Conservation (phyloP, 2,797 vertebrate species). For the Enteromius radiatus region DNA sequence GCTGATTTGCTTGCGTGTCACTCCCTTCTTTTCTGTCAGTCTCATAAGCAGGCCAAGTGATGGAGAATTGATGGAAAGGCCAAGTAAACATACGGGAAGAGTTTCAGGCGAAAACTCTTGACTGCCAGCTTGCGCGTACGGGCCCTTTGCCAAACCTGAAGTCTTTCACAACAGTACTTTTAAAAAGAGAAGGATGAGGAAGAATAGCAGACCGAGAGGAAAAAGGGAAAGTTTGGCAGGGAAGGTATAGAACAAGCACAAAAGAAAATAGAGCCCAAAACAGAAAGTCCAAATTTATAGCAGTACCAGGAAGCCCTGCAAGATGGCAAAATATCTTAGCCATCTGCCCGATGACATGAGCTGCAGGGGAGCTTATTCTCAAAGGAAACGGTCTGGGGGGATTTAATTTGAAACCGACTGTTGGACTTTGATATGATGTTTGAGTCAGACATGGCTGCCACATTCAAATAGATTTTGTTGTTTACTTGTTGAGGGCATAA, state of each 20-base stretch:
- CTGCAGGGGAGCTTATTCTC: slow-evolving; percentile 28
- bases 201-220: slow-evolving; percentile 11
- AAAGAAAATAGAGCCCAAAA: slow-evolving; percentile 31
- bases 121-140: slow-evolving; percentile 32
- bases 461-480: slow-evolving; percentile 21
- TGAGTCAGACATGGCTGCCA: slow-evolving; percentile 27
- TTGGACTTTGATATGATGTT: slow-evolving; percentile 29
- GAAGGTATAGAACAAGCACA: neutral
- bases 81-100: slow-evolving; percentile 31
- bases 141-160: slow-evolving; percentile 47
- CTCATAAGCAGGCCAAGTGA: slow-evolving; percentile 20
- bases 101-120: slow-evolving; percentile 27
- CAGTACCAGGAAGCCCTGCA: slow-evolving; percentile 3
- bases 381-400: slow-evolving; percentile 20
- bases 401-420: slow-evolving; percentile 11
- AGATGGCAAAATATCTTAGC: slow-evolving; percentile 22
- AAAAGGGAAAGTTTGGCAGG: slow-evolving; percentile 26
- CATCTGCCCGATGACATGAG: slow-evolving; percentile 36
- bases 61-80: slow-evolving; percentile 40
- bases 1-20: slow-evolving; percentile 16
- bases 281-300: slow-evolving; percentile 27
- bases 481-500: slow-evolving; percentile 25
- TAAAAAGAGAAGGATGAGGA: slow-evolving; percentile 23
- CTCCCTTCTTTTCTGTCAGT: slow-evolving; percentile 12
- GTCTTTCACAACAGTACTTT: slow-evolving; percentile 34